Conservation (phyloP, 1,140 invertebrate species). For the Homarus americanus region DNA sequence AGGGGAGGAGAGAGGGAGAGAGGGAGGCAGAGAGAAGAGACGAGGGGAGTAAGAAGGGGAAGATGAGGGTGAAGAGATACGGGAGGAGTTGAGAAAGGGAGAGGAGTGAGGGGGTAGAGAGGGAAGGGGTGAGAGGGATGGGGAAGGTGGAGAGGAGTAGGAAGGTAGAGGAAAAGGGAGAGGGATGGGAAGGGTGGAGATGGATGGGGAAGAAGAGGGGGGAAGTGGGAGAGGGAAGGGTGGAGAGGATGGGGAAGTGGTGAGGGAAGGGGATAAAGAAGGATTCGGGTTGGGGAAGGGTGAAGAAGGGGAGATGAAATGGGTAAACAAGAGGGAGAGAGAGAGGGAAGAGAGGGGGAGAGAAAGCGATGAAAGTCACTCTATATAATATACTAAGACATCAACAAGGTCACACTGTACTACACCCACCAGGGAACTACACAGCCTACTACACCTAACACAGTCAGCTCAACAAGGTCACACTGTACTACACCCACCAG, state of each 20-base stretch:
- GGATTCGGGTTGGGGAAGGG: not conserved
- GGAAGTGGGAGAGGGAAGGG: not conserved
- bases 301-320: not conserved
- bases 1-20: not conserved
- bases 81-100: no score
- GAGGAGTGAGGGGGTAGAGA: no score
- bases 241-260: not conserved
- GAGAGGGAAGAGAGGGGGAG: slow-evolving; percentile 33
- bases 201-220: not conserved
- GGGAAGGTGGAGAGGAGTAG: not conserved
- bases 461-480: no score
- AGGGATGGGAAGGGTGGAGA: no score
- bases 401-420: no score
- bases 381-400: no score
- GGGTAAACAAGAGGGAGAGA: slow-evolving; percentile 22
- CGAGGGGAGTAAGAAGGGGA: not conserved
- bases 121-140: no score
- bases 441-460: no score
- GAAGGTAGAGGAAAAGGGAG: not conserved
- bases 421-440: no score
- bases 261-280: not conserved
- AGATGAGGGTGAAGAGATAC: not conserved
- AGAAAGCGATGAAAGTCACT: not conserved
- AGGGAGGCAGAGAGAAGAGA: not conserved
- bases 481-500: no score